A percentile compares a stretch with the other conserved stretches of the same genome.
These are phyloP conservation scores for Naja naja DNA, from an alignment of 2,113 vertebrate genomes.

Conservation along the genomic window DNA sequence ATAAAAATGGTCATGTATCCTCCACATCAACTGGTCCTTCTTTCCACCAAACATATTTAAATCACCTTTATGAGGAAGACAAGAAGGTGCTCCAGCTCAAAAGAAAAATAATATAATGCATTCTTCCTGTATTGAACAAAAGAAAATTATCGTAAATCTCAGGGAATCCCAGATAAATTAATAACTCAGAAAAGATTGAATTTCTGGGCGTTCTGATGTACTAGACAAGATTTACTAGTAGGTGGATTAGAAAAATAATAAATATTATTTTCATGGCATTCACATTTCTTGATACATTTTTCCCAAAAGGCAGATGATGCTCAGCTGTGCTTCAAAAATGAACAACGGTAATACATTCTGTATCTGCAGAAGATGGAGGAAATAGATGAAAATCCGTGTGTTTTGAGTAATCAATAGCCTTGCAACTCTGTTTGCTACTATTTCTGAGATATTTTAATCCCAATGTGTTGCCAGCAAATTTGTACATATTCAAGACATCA, in stretches of 20 bases:
- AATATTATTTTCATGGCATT: not conserved
- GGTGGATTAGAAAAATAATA: not conserved
- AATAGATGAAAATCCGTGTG: not conserved
- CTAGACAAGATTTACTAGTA: not conserved
- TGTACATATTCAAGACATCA: not conserved
- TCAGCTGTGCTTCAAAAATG: not conserved
- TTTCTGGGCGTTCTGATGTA: fast-evolving
- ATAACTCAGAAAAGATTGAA: not conserved
- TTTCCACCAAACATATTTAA: not conserved
- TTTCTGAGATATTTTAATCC: not conserved
- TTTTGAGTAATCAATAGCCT: not conserved
- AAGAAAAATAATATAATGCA: not conserved
- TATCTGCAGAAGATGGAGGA: not conserved
- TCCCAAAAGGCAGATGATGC: not conserved
- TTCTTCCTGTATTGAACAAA: fast-evolving
- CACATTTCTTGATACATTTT: not conserved
- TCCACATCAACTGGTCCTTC: not conserved
- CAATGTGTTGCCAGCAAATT: not conserved
- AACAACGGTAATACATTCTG: not conserved
- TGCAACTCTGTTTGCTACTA: not conserved
- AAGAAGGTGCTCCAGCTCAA: fast-evolving
- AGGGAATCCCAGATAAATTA: not conserved
- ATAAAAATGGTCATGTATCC: not conserved
- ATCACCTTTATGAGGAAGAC: fast-evolving
- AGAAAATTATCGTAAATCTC: not conserved